phyloP scores from a whole-genome alignment of 2,888 invertebrate species.

The Netelia fuscicornis region DNA sequence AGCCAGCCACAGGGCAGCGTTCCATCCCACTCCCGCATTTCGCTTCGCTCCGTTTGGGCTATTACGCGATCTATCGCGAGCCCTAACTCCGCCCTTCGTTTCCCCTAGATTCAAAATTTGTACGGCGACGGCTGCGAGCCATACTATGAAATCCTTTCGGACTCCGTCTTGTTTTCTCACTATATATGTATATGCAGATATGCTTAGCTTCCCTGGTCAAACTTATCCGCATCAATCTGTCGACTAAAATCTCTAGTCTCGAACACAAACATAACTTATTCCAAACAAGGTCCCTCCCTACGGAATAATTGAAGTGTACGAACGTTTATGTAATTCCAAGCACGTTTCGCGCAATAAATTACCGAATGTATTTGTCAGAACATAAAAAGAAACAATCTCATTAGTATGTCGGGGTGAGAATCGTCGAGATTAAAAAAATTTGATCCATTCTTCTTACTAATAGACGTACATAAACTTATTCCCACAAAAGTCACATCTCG shows the following conservation, averaged over 20 bases:
- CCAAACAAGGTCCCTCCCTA: not conserved
- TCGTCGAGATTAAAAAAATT: too few species aligned
- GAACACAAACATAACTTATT: slow-evolving; percentile 40
- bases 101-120: slow-evolving; percentile 49
- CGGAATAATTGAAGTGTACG: not conserved
- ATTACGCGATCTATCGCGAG: slow-evolving; percentile 65
- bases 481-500: not conserved
- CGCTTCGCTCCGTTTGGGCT: slow-evolving; percentile 45
- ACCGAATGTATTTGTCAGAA: too few species aligned
- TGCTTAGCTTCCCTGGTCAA: slow-evolving; percentile 9
- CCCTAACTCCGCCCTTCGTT: slow-evolving; percentile 13
- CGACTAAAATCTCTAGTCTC: slow-evolving; percentile 47
- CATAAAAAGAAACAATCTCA: too few species aligned
- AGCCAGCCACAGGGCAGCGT: slow-evolving; percentile 24
- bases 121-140: slow-evolving; percentile 39
- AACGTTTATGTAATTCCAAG: not conserved
- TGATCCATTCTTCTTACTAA: not conserved
- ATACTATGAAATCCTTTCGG: slow-evolving; percentile 49
- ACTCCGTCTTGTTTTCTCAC: slow-evolving; percentile 9
- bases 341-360: too few species aligned
- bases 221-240: slow-evolving; percentile 40
- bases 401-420: too few species aligned
- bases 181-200: not conserved
- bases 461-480: not conserved
- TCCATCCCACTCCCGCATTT: slow-evolving; percentile 16